Percentiles rank a stretch among this genome's conserved stretches.
Conservation (phyloP, 2,888 invertebrate species). For the Pachycephus smyrnensis region DNA sequence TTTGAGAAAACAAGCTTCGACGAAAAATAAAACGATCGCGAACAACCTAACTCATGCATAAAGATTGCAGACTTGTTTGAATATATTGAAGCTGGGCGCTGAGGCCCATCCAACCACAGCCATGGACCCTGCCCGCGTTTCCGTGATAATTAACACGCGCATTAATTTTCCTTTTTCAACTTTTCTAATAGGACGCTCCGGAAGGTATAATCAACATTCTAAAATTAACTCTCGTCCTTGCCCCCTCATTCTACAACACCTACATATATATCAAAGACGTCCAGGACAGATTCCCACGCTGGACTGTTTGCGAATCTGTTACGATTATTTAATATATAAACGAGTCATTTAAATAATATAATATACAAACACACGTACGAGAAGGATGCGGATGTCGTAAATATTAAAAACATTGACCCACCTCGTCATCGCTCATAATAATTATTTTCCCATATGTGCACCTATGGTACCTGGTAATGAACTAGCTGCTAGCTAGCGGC, state of each 20-base stretch:
- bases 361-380: too few species aligned
- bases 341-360: not conserved
- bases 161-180: not conserved
- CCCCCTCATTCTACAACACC: not conserved
- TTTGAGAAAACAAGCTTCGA: constrained; percentile 39
- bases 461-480: constrained; percentile 33
- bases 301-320: not conserved
- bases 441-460: constrained; percentile 59
- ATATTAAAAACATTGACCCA: not conserved
- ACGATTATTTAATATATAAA: not conserved
- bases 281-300: not conserved
- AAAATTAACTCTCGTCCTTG: not conserved
- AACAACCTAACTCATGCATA: constrained; percentile 44
- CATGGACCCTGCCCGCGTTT: not conserved
- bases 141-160: not conserved
- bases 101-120: not conserved
- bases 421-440: constrained; percentile 53
- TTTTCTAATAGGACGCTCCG: not conserved
- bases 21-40: constrained; percentile 45
- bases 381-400: too few species aligned
- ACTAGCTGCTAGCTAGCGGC: constrained; percentile 51
- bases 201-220: not conserved
- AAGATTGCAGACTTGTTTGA: constrained; percentile 33
- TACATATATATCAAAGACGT: not conserved
- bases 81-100: not conserved